Base-by-base conservation (phyloP, 2,113 vertebrate genomes). In the Choloepus hoffmanni region DNA sequence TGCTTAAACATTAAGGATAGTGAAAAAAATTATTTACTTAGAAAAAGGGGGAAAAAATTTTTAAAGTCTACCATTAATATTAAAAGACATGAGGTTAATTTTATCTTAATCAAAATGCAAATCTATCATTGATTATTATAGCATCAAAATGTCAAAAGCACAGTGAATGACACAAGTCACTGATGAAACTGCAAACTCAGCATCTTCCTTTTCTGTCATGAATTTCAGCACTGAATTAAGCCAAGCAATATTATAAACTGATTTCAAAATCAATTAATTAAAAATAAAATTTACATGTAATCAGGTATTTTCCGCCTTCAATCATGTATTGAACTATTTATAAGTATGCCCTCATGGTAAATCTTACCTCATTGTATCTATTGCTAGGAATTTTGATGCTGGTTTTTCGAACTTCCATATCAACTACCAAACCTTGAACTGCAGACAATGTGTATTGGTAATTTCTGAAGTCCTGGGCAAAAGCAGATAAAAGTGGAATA, bases 351-450 rank as follows among this genome's bases (percentile, higher is more conserved):
- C 94, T 96, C 7, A 18, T 78, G 10, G 12, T 78, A 89, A 93
- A 48, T 62, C 98, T 98, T 98, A 99, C 99, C 99, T 99, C 99
- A 79, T 99, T 99, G 79, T 99, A 99, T 97, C 99, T 99, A 96
- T 99, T 99, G 96, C 99, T 99, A 96, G 99, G 99, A 97, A 99
- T 99, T 98, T 99, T 99, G 96, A 99, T 99, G 98, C 99, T 99
- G 89, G 99, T 99, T 98, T 99, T 99, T 92, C 99, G 99, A 97
- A 99, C 99, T 98, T 99, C 99, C 99, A 99, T 99, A 98, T 99
- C 99, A 97, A 99, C 99, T 92, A 99, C 99, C 98, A 99, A 98
- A 91, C 99, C 99, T 97, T 99, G 99, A 67, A 99, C 99, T 98
- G 99, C 98, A 1, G 99, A 99, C 85, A 99, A 98, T 0, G 99